A percentile compares a stretch with the other conserved stretches of the same genome.
phyloP scores from a whole-genome alignment of 2,797 vertebrate species.

The Gila robusta region DNA sequence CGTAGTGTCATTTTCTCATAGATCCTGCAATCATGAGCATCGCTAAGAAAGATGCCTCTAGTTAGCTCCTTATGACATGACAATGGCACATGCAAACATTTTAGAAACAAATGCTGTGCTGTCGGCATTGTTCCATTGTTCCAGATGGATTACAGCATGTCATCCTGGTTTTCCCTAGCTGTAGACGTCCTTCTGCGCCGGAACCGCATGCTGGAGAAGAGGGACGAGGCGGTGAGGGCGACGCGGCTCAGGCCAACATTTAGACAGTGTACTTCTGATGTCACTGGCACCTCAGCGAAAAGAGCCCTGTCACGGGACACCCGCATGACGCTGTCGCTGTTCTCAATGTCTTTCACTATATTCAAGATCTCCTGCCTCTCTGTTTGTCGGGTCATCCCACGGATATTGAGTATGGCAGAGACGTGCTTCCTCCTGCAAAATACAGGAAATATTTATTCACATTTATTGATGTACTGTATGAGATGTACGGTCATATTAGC shows the following conservation, averaged over 20 bases:
- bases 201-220: conserved; percentile 69
- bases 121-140: neutral
- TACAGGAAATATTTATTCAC: neutral
- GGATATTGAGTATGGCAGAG: conserved; percentile 87
- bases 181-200: conserved; percentile 66
- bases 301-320: conserved; percentile 78
- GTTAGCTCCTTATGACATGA: neutral
- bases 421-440: conserved; percentile 85
- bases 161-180: conserved; percentile 66
- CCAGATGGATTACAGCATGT: conserved; percentile 67
- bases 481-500: neutral
- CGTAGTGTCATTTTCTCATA: conserved; percentile 17
- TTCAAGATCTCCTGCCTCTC: conserved; percentile 89
- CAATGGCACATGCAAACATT: neutral
- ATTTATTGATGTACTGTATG: neutral
- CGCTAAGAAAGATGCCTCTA: conserved; percentile 9
- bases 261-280: conserved; percentile 83
- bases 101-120: conserved; percentile 19
- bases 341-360: conserved; percentile 86
- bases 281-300: conserved; percentile 86
- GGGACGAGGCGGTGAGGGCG: conserved; percentile 79
- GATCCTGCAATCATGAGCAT: conserved; percentile 19
- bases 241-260: conserved; percentile 81
- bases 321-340: conserved; percentile 50
- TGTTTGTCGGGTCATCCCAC: conserved; percentile 80